phyloP scores from a whole-genome alignment of 2,797 vertebrate species.

The Crocidura indochinensis region DNA sequence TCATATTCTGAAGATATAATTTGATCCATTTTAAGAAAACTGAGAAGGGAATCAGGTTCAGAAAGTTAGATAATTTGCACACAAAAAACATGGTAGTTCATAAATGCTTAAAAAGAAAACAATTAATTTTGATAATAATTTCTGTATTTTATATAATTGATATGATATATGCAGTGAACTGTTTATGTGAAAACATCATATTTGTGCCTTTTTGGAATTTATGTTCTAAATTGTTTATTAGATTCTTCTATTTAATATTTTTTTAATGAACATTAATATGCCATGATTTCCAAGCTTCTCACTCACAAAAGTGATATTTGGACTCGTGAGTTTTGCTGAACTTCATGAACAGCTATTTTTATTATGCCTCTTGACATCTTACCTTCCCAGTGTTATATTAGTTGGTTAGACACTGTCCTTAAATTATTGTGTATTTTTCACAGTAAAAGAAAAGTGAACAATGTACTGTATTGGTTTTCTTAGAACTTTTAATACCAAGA shows the following conservation, averaged over 20 bases:
- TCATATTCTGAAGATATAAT: neutral
- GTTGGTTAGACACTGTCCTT: neutral
- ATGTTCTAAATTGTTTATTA: neutral
- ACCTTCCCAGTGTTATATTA: no score
- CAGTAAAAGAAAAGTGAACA: conserved; percentile 32
- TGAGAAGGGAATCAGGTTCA: neutral
- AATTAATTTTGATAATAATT: conserved; percentile 19
- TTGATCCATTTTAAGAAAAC: neutral
- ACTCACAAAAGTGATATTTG: neutral
- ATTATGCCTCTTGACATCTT: neutral
- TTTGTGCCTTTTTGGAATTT: neutral
- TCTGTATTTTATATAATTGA: neutral
- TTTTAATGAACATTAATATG: neutral
- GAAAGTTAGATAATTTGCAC: conserved; percentile 19
- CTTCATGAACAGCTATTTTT: conserved; percentile 21
- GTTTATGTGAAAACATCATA: neutral
- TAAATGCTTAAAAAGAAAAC: conserved; percentile 25
- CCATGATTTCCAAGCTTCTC: conserved; percentile 19
- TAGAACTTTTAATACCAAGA: conserved; percentile 52
- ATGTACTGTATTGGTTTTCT: conserved; percentile 13
- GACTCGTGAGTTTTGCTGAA: conserved; percentile 28
- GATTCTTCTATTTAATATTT: conserved; percentile 8
- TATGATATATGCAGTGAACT: neutral
- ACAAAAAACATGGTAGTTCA: neutral
- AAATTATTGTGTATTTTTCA: conserved; percentile 10